These are phyloP conservation scores for Sesia bembeciformis DNA, from an alignment of 2,888 invertebrate species.

Conservation along the genomic window DNA sequence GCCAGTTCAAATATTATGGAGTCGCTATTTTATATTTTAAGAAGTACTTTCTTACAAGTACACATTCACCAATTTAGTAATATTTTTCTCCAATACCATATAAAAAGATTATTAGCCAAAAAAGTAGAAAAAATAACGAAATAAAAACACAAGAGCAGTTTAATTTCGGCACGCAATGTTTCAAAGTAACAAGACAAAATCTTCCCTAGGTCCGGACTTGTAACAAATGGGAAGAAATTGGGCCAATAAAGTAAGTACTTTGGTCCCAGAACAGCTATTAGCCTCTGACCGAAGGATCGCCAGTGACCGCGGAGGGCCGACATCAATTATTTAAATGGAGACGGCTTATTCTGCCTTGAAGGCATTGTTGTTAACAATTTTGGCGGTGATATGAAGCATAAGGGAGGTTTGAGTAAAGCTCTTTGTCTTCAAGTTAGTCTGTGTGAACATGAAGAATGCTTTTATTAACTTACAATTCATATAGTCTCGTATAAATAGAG, in stretches of 20 bases:
- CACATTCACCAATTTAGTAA: no score
- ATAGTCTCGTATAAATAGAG: no score
- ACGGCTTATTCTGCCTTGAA: conserved; percentile 25
- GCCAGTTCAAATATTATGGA: no score
- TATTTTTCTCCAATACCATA: no score
- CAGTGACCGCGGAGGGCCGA: conserved; percentile 10
- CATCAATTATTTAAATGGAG: conserved; percentile 61
- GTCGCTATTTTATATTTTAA: no score
- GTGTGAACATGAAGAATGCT: no score
- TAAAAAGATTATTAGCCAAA: no score
- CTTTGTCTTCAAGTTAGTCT: background rate
- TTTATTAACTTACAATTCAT: no score
- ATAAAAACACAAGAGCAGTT: conserved; percentile 1
- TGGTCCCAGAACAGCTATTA: conserved; percentile 62
- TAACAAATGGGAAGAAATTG: conserved; percentile 51
- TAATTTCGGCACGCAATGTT: conserved; percentile 15
- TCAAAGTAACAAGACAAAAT: conserved; percentile 32
- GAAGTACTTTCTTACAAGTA: no score
- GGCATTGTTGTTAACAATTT: conserved; percentile 35
- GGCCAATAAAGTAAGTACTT: conserved; percentile 55
- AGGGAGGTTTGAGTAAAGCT: background rate
- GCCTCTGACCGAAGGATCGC: conserved; percentile 43
- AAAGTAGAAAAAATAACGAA: background rate
- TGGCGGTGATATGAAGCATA: conserved; percentile 1
- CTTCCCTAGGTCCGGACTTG: conserved; percentile 24